Percentiles rank a stretch among this genome's conserved stretches.
Evolutionary conservation across 2,113 vertebrate genomes (phyloP).

Genomic region (Promerops cafer): DNA sequence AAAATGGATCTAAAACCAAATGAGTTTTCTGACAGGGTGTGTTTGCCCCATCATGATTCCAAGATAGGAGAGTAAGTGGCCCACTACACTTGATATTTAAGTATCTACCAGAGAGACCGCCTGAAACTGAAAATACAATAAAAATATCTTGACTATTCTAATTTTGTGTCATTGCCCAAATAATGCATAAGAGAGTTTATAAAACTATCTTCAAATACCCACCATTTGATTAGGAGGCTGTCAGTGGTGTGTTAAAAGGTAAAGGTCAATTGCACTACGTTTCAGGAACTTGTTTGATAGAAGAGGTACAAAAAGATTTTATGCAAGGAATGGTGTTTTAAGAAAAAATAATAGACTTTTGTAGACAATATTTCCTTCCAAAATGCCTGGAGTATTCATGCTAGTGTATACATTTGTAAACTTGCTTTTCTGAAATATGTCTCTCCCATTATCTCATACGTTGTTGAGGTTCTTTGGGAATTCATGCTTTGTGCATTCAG

Average conservation of each 20-base stretch:
- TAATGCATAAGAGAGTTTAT: neutral
- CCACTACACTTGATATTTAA: neutral
- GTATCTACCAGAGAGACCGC: neutral
- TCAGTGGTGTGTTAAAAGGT: neutral
- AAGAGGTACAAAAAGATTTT: neutral
- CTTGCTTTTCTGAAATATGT: slow-evolving; percentile 44
- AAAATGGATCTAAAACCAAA: neutral
- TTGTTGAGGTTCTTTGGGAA: slow-evolving; percentile 34
- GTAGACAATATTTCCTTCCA: neutral
- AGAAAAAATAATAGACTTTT: neutral
- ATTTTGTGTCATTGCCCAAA: neutral
- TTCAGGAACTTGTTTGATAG: neutral
- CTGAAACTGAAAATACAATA: neutral
- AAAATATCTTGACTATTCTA: slow-evolving; percentile 25
- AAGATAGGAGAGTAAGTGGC: neutral
- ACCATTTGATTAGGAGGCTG: neutral
- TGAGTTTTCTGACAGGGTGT: neutral
- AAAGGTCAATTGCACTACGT: neutral
- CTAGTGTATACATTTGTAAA: neutral
- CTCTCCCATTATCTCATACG: slow-evolving; percentile 27
- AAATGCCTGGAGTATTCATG: neutral
- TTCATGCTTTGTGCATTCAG: neutral
- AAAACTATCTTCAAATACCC: neutral
- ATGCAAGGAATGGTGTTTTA: neutral
- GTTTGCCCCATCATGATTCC: neutral